Evolutionary conservation across 2,888 invertebrate genomes (phyloP), one percentile per base, ranked within the genome.

Genomic region (Galerucella pusilla): DNA sequence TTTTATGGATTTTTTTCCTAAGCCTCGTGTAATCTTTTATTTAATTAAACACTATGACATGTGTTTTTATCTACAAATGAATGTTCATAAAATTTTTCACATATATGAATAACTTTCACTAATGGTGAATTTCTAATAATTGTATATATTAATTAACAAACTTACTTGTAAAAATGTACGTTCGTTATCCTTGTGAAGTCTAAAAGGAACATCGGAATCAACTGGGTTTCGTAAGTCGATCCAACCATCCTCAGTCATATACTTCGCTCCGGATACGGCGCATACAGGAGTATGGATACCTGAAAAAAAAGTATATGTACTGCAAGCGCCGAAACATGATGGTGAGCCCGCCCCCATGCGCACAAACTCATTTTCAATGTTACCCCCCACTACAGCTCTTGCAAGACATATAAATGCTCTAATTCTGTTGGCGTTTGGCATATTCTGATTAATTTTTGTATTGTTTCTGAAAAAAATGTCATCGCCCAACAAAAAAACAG

Each of bases 221-320:
- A 93, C 88, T 12, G 94, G 92, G 87, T 94, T 95, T 79, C 94
- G 90, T 68, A 96, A 88, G 83, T 96, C 95, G 67, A 93, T 89
- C 92, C 96, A 96, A 69, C 96, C 96, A 82, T 91, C 91, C 69
- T 91, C 90, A 20, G 94, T 93, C 69, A 96, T 89, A 86, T 93
- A 96, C 86, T 95, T 95, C 4, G 96, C 94, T 28, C 94, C 94
- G 14, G 95, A 94, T 72, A 96, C 94, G 12, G 95, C 95, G 85
- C 96, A 96, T 73, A 96, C 92, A 45, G 96, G 95, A 14, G 94
- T 93, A 82, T 91, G 91, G 12, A 94, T 93, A 83, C 93, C 95
- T 95, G 74, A 69, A 84, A 80, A 66, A 11, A 74, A 69, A 68
- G 49, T 49, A 49, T 46, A 46, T 46, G 6, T 5, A 35, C 5